Evolutionary conservation across 2,113 vertebrate species (phyloP).

Genomic region (Alectura lathami): DNA sequence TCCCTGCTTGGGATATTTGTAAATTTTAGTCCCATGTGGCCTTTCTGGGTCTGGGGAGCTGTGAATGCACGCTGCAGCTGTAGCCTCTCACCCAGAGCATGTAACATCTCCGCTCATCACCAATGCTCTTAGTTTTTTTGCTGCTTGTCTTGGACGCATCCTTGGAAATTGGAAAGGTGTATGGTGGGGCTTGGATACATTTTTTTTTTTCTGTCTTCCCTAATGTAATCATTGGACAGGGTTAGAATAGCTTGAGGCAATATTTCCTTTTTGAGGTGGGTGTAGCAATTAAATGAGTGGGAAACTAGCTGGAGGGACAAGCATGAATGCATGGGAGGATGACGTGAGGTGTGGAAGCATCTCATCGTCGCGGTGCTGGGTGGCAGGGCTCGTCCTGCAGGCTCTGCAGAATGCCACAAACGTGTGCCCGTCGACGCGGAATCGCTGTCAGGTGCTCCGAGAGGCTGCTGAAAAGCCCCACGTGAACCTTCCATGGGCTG

Average conservation of each 20-base stretch:
- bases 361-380: neutral
- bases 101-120: neutral
- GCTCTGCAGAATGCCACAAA: neutral
- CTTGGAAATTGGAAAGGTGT: neutral
- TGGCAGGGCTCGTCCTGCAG: neutral
- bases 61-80: neutral
- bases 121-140: neutral
- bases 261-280: neutral
- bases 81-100: neutral
- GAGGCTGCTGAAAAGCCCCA: neutral
- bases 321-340: neutral
- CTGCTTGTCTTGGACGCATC: neutral
- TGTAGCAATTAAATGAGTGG: neutral
- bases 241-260: neutral
- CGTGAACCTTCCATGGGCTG: slow-evolving; percentile 24
- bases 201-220: neutral
- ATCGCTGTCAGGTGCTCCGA: neutral
- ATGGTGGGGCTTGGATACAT: neutral
- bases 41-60: neutral
- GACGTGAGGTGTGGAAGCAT: neutral
- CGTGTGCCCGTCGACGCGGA: neutral
- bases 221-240: neutral
- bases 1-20: neutral
- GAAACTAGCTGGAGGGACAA: neutral
- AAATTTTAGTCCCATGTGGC: neutral